Conservation (phyloP, 2,888 invertebrate genomes). For the Clistopyga incitator region DNA sequence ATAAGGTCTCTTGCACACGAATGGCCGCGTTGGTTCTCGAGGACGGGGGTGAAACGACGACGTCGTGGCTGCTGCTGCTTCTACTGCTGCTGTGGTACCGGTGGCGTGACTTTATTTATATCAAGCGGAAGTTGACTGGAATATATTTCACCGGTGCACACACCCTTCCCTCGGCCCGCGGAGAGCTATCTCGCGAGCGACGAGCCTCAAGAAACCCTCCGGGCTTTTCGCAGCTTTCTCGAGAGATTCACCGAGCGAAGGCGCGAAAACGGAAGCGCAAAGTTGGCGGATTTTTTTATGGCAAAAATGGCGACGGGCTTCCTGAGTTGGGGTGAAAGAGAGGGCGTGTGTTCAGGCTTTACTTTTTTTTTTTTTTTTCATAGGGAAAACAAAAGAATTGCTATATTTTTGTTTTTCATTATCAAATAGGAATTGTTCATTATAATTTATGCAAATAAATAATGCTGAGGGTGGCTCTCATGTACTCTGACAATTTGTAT, state of each 20-base stretch:
- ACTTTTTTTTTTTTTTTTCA: neutral
- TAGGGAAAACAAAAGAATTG: neutral
- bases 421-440: neutral
- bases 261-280: slow-evolving; percentile 83
- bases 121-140: slow-evolving; percentile 84
- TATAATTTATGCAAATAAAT: neutral
- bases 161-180: slow-evolving; percentile 49
- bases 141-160: slow-evolving; percentile 82
- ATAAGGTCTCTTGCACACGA: slow-evolving; percentile 80
- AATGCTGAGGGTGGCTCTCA: no score
- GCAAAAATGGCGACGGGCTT: slow-evolving; percentile 78
- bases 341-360: neutral
- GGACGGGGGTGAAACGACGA: slow-evolving; percentile 64
- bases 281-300: slow-evolving; percentile 82
- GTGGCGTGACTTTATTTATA: slow-evolving; percentile 84
- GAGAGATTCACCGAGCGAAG: slow-evolving; percentile 73
- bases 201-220: slow-evolving; percentile 67
- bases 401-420: neutral
- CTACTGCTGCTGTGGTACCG: slow-evolving; percentile 71
- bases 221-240: slow-evolving; percentile 76
- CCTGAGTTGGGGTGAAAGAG: slow-evolving; percentile 40
- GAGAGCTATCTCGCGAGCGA: slow-evolving; percentile 39
- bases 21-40: slow-evolving; percentile 73
- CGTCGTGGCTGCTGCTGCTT: slow-evolving; percentile 68
- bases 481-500: neutral